A percentile compares a stretch with the other conserved stretches of the same genome.
Conservation (phyloP, 2,113 vertebrate genomes). For the Tenrec ecaudatus region DNA sequence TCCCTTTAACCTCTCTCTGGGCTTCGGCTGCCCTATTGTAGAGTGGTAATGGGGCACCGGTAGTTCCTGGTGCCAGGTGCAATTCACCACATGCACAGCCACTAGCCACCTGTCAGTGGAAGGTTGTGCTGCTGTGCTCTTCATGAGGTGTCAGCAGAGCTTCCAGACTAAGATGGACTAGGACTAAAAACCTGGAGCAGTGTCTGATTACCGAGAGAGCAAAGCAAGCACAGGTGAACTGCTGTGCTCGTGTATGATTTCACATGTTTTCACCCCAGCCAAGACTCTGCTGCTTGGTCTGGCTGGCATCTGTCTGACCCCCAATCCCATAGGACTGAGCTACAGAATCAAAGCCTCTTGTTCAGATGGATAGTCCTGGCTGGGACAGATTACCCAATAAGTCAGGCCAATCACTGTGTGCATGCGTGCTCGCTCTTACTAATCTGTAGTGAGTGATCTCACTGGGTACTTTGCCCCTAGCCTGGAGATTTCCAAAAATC, state of each 20-base stretch:
- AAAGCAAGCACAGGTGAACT: too few species aligned
- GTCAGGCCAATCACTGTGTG: not conserved
- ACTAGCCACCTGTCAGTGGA: not conserved
- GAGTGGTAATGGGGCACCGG: not conserved
- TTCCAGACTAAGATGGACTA: not conserved
- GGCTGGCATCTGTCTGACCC: too few species aligned
- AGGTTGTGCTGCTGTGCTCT: not conserved
- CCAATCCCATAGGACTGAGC: too few species aligned
- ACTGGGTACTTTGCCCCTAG: too few species aligned
- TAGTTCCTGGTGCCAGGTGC: not conserved
- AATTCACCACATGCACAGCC: not conserved
- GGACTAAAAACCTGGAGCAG: not conserved
- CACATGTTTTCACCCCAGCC: too few species aligned
- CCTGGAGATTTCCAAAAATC: not conserved
- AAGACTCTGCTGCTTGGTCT: too few species aligned
- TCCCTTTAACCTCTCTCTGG: not conserved
- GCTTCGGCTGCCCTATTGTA: not conserved
- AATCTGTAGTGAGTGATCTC: not conserved
- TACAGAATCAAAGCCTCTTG: too few species aligned
- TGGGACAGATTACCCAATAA: not conserved
- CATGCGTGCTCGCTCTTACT: not conserved
- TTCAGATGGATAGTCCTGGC: too few species aligned
- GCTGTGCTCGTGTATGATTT: too few species aligned
- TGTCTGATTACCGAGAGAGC: not conserved
- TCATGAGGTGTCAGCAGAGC: not conserved